These are phyloP conservation scores for Phytoseiulus persimilis DNA, from an alignment of 2,888 invertebrate species.

Conservation along the genomic window DNA sequence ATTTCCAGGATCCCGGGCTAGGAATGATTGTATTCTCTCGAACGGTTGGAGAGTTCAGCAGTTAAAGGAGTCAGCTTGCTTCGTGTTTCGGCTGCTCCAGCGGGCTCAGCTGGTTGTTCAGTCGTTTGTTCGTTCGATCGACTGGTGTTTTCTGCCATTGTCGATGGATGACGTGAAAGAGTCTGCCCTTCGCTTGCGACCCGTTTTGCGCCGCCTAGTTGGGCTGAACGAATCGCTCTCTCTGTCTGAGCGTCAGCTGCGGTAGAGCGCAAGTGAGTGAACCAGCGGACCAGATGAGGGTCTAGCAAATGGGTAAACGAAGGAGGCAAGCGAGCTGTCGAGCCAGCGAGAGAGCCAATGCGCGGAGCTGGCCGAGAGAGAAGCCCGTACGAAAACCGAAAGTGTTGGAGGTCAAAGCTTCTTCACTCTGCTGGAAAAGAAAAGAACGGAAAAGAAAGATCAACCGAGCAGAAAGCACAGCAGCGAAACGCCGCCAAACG, in stretches of 20 bases:
- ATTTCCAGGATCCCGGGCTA: too few species aligned
- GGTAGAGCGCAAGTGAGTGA: not conserved
- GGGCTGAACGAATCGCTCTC: not conserved
- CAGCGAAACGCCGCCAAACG: not conserved
- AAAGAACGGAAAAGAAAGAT: not conserved
- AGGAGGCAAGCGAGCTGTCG: not conserved
- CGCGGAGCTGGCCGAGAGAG: not conserved
- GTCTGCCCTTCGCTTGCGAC: not conserved
- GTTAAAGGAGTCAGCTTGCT: not conserved
- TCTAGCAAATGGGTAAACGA: not conserved
- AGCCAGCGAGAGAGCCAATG: not conserved
- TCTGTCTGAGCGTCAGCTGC: not conserved
- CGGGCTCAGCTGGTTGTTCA: not conserved
- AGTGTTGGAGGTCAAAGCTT: constrained; percentile 5
- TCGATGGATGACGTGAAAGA: not conserved
- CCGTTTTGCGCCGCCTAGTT: not conserved
- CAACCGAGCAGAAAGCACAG: not conserved
- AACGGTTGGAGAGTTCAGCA: not conserved
- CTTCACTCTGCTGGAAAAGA: not conserved
- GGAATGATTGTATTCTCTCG: too few species aligned
- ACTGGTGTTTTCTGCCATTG: not conserved
- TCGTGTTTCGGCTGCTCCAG: not conserved
- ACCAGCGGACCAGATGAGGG: not conserved
- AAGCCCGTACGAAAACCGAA: not conserved
- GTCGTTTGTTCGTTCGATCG: not conserved